These are phyloP conservation scores for Drosophila putrida DNA, from an alignment of 2,888 invertebrate genomes.

Conservation along the genomic window DNA sequence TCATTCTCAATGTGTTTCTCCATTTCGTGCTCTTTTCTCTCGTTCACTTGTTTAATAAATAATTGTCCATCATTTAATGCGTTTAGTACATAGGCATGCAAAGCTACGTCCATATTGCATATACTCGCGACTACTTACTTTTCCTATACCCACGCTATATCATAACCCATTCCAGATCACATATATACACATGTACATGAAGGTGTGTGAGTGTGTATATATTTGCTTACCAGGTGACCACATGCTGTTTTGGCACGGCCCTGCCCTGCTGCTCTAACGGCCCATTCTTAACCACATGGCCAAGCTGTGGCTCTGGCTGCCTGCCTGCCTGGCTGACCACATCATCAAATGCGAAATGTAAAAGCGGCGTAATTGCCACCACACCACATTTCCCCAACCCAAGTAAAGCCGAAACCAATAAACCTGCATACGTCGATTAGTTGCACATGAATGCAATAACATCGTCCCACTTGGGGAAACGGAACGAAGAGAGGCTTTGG, in stretches of 20 bases:
- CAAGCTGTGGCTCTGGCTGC: conserved; percentile 47
- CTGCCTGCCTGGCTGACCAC: conserved; percentile 54
- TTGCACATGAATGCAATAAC: conserved; percentile 68
- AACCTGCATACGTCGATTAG: conserved; percentile 75
- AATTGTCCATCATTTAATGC: conserved; percentile 67
- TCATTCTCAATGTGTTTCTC: not conserved
- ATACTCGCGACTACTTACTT: conserved; percentile 12
- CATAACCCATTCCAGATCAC: conserved; percentile 21
- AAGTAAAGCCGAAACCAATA: conserved; percentile 72
- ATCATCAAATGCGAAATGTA: conserved; percentile 73
- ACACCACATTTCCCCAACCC: conserved; percentile 33
- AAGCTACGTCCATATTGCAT: conserved; percentile 59
- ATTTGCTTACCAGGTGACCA: conserved; percentile 60
- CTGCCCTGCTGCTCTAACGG: conserved; percentile 57
- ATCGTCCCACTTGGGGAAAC: conserved; percentile 9
- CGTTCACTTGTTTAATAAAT: conserved; percentile 67
- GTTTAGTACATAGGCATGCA: conserved; percentile 64
- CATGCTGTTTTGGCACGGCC: conserved; percentile 59
- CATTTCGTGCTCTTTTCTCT: conserved; percentile 25
- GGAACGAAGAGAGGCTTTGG: not conserved
- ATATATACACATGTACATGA: conserved; percentile 3
- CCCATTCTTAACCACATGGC: conserved; percentile 62
- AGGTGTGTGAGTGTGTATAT: conserved; percentile 4
- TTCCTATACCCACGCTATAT: conserved; percentile 11
- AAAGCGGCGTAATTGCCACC: conserved; percentile 69